Evolutionary conservation across 2,797 vertebrate species (phyloP).

Genomic region (Cheirogaleus major): DNA sequence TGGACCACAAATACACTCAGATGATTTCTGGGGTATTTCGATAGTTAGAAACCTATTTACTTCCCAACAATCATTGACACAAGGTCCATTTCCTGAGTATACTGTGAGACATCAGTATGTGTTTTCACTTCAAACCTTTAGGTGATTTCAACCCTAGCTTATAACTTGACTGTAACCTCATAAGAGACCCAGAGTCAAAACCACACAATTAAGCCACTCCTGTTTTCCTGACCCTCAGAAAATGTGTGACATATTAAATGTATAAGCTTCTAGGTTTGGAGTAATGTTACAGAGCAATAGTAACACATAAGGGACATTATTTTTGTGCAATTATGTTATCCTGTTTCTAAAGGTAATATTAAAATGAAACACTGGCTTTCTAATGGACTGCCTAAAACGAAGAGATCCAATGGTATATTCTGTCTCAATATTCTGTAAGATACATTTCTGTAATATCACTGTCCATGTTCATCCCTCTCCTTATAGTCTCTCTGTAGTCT

Average conservation of each 20-base stretch:
- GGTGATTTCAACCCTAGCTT: background rate
- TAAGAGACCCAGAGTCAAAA: background rate
- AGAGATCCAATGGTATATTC: background rate
- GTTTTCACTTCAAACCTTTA: background rate
- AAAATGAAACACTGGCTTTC: background rate
- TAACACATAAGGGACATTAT: background rate
- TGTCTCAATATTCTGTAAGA: background rate
- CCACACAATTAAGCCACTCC: background rate
- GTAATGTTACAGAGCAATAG: background rate
- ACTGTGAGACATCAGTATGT: background rate
- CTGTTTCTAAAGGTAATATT: background rate
- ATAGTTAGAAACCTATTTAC: background rate
- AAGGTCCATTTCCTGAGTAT: background rate
- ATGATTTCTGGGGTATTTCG: background rate
- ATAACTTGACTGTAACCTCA: background rate
- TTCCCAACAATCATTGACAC: background rate
- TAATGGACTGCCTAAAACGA: background rate
- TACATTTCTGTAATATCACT: background rate
- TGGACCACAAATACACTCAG: background rate
- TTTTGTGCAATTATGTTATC: background rate
- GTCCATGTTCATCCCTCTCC: background rate
- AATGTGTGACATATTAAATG: background rate
- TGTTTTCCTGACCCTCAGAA: background rate
- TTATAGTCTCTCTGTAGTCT: background rate
- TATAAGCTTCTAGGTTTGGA: background rate